phyloP scores from a whole-genome alignment of 2,888 invertebrate species.

The Calameuta filiformis region DNA sequence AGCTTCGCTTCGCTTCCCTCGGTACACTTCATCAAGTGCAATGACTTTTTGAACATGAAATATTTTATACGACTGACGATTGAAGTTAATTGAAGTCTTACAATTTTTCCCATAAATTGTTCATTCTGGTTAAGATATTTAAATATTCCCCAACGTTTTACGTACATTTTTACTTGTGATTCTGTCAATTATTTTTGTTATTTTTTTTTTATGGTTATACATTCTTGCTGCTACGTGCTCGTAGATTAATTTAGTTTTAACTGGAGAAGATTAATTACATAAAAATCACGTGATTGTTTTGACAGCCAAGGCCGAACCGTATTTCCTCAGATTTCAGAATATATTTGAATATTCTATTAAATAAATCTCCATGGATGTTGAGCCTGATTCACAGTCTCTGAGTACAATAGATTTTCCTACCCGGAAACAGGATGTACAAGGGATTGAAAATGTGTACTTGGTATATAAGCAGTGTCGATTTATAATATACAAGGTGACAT shows the following conservation, averaged over 20 bases:
- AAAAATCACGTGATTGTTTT: no score
- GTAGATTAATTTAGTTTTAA: no score
- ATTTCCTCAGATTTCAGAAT: background rate
- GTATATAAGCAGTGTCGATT: background rate
- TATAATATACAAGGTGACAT: background rate
- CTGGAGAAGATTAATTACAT: no score
- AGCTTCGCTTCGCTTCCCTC: background rate
- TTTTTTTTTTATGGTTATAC: background rate
- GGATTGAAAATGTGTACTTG: background rate
- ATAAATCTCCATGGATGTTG: no score
- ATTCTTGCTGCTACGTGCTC: no score
- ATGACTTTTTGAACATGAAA: background rate
- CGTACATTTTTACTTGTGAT: background rate
- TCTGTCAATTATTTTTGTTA: background rate
- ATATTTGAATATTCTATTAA: background rate
- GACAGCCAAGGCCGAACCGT: background rate
- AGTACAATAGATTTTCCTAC: background rate
- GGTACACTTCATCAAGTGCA: background rate
- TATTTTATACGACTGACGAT: background rate
- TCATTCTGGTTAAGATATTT: background rate
- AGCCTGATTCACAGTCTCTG: background rate
- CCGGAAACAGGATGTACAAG: background rate
- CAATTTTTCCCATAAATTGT: background rate
- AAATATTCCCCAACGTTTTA: background rate
- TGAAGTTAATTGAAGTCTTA: background rate